Percentiles rank a stretch among this genome's conserved stretches.
Evolutionary conservation across 2,888 invertebrate genomes (phyloP).

Genomic region (Yponomeuta sedellus): DNA sequence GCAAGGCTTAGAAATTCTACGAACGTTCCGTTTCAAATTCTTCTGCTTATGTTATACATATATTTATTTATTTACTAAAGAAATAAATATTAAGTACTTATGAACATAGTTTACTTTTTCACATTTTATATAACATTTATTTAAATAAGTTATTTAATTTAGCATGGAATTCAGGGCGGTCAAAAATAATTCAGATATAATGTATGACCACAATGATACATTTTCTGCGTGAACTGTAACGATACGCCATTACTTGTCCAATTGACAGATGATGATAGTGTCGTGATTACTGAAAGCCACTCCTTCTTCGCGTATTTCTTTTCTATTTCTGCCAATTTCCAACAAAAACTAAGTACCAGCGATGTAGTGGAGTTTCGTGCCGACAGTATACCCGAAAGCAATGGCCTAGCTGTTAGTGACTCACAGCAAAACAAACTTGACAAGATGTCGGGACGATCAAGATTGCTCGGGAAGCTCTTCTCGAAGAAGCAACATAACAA

Average conservation of each 20-base stretch:
- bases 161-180: too few relatives aligned
- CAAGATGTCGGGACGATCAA: constrained; percentile 69
- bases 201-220: neutral
- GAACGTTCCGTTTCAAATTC: constrained; percentile 18
- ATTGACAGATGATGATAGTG: constrained; percentile 30
- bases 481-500: constrained; percentile 60
- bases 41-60: neutral
- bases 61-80: too few relatives aligned
- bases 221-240: constrained; percentile 27
- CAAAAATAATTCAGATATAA: too few relatives aligned
- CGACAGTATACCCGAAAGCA: constrained; percentile 19
- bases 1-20: constrained; percentile 19
- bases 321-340: constrained; percentile 33
- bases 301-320: constrained; percentile 42
- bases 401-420: constrained; percentile 6
- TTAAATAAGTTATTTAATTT: too few relatives aligned
- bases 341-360: constrained; percentile 36
- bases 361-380: constrained; percentile 53
- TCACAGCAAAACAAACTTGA: constrained; percentile 23
- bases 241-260: constrained; percentile 31
- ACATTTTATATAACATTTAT: too few relatives aligned
- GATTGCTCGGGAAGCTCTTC: constrained; percentile 71
- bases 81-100: too few relatives aligned
- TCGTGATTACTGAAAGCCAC: constrained; percentile 57
- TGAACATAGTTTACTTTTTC: too few relatives aligned